Conservation (phyloP, 2,888 invertebrate species). For the Amphipyra tragopoginis region DNA sequence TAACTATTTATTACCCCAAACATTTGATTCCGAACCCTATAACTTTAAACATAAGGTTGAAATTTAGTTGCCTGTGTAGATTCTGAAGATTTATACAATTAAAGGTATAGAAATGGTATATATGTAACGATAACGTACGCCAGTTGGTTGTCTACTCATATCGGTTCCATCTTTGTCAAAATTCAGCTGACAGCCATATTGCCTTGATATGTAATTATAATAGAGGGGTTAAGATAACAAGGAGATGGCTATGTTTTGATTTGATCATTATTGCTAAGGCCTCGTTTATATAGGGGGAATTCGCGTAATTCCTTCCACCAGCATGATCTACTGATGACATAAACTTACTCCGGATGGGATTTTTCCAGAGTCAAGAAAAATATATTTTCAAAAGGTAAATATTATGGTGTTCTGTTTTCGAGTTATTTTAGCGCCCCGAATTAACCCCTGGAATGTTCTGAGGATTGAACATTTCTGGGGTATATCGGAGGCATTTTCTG, state of each 20-base stretch:
- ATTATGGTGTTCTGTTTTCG: no score
- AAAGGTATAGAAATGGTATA: slow-evolving; percentile 22
- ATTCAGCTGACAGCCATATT: slow-evolving; percentile 42
- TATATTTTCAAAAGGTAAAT: no score
- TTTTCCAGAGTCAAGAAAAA: no score
- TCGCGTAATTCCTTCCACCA: no score
- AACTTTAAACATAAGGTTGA: neutral
- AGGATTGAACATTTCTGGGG: no score
- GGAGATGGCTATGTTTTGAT: slow-evolving; percentile 35
- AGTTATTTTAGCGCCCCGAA: no score
- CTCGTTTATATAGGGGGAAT: no score
- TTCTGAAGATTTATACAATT: slow-evolving; percentile 22
- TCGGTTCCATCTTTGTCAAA: slow-evolving; percentile 51
- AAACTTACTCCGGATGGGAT: no score
- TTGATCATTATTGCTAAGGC: slow-evolving; percentile 21
- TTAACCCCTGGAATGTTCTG: no score
- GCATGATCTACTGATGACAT: no score
- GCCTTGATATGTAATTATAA: slow-evolving; percentile 48
- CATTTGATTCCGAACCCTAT: slow-evolving; percentile 15
- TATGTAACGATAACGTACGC: slow-evolving; percentile 42
- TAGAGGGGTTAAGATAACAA: slow-evolving; percentile 47
- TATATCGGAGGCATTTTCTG: no score
- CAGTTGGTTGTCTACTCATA: slow-evolving; percentile 47
- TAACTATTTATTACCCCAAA: slow-evolving; percentile 9
- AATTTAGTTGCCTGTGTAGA: neutral